phyloP scores from a whole-genome alignment of 2,888 invertebrate genomes.

The Helleia helle region DNA sequence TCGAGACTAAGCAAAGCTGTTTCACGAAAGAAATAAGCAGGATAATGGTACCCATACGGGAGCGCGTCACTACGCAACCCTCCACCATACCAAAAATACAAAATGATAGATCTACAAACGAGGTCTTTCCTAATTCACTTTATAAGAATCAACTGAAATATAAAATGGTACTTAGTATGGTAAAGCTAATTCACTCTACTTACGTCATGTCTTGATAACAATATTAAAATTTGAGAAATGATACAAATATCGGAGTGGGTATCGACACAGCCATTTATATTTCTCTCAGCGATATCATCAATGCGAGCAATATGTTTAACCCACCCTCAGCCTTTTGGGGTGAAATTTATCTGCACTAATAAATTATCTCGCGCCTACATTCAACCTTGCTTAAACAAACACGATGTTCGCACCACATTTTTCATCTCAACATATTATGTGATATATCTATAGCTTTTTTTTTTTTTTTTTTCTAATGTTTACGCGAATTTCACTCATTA shows the following conservation, averaged over 20 bases:
- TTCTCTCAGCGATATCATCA: conserved; percentile 34
- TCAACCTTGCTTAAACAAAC: conserved; percentile 54
- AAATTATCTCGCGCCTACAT: conserved; percentile 42
- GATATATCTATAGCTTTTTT: conserved; percentile 5
- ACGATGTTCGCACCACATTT: conserved; percentile 56
- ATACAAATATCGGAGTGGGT: background rate
- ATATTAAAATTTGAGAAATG: background rate
- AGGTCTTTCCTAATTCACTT: no score
- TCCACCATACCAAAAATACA: no score
- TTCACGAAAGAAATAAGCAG: no score
- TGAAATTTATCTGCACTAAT: conserved; percentile 58
- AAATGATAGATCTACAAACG: no score
- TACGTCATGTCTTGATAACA: background rate
- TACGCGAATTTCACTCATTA: no score
- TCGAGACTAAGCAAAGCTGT: no score
- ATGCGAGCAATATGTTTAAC: conserved; percentile 39
- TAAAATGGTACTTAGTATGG: no score
- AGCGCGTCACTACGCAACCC: no score
- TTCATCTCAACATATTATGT: conserved; percentile 37
- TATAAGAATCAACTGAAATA: no score
- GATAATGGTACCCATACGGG: no score
- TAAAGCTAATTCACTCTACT: background rate
- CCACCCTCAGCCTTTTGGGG: conserved; percentile 36
- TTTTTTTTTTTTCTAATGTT: no score
- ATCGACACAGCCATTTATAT: conserved; percentile 10